Percentiles rank a stretch among this genome's conserved stretches.
Conservation (phyloP, 2,113 vertebrate genomes). For the Oophaga pumilio region DNA sequence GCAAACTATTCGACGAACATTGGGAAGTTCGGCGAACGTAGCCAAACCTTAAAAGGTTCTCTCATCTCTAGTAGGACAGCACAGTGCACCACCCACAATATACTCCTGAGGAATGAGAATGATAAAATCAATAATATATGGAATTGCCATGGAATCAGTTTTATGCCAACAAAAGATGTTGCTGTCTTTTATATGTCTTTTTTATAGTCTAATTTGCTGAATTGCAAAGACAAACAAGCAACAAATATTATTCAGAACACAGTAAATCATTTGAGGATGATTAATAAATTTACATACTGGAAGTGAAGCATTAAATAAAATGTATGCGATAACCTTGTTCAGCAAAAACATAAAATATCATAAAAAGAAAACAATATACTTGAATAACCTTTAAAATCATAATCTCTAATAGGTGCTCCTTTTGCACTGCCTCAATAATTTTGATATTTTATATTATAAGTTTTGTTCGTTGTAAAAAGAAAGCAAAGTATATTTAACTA, state of each 20-base stretch:
- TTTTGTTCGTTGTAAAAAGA: too few relatives aligned
- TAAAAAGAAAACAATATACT: slow-evolving; percentile 1
- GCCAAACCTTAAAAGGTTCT: too few relatives aligned
- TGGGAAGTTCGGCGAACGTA: too few relatives aligned
- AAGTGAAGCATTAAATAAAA: not conserved
- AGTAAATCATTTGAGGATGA: slow-evolving; percentile 15
- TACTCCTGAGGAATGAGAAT: too few relatives aligned
- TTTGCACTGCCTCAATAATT: too few relatives aligned
- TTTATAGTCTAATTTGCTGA: slow-evolving; percentile 1
- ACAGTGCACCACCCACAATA: too few relatives aligned
- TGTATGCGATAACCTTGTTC: not conserved
- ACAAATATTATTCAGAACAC: slow-evolving; percentile 8
- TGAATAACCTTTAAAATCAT: too few relatives aligned
- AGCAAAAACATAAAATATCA: slow-evolving; percentile 7
- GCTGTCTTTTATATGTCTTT: not conserved
- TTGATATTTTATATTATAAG: too few relatives aligned
- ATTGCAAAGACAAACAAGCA: not conserved
- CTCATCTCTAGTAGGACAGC: too few relatives aligned
- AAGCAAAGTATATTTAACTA: too few relatives aligned
- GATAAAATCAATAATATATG: not conserved
- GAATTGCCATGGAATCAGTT: not conserved
- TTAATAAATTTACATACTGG: slow-evolving; percentile 3
- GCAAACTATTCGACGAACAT: too few relatives aligned
- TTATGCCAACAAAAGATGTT: not conserved
- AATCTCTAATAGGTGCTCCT: too few relatives aligned